Conservation (phyloP, 1,140 invertebrate genomes). For the Listronotus oregonensis region DNA sequence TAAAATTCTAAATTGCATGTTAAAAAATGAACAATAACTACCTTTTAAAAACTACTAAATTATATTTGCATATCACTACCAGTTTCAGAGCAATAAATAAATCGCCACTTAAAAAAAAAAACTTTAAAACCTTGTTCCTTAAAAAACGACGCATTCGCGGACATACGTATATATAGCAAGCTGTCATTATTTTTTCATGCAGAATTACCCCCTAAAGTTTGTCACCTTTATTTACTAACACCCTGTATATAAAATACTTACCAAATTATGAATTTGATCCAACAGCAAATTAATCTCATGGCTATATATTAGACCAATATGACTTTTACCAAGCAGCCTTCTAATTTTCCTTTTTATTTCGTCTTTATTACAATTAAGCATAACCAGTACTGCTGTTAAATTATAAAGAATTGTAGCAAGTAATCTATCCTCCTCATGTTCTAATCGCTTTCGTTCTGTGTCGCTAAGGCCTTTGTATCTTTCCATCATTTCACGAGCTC, state of each 20-base stretch:
- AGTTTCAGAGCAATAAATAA: too few species aligned
- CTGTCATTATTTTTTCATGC: too few species aligned
- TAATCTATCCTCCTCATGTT: constrained; percentile 97
- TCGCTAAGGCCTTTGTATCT: constrained; percentile 93
- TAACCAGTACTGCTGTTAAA: constrained; percentile 93
- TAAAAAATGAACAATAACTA: too few species aligned
- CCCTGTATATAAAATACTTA: constrained; percentile 63
- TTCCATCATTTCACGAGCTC: constrained; percentile 99
- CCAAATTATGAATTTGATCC: constrained; percentile 93
- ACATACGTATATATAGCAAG: too few species aligned
- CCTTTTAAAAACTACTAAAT: too few species aligned
- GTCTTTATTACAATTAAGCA: constrained; percentile 86
- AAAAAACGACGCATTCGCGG: too few species aligned
- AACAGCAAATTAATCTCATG: constrained; percentile 96
- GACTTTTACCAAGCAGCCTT: constrained; percentile 93
- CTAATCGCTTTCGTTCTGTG: constrained; percentile 91
- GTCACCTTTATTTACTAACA: too few species aligned
- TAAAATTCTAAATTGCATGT: too few species aligned
- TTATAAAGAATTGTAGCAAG: constrained; percentile 96
- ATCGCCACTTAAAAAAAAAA: too few species aligned
- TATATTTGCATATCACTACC: too few species aligned
- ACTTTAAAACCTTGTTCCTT: too few species aligned
- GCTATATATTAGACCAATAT: constrained; percentile 96
- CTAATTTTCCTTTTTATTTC: constrained; percentile 92
- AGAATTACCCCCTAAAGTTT: too few species aligned